Percentiles rank a stretch among this genome's conserved stretches.
phyloP scores from a whole-genome alignment of 2,797 vertebrate species.

The Hyperoplus lanceolatus region DNA sequence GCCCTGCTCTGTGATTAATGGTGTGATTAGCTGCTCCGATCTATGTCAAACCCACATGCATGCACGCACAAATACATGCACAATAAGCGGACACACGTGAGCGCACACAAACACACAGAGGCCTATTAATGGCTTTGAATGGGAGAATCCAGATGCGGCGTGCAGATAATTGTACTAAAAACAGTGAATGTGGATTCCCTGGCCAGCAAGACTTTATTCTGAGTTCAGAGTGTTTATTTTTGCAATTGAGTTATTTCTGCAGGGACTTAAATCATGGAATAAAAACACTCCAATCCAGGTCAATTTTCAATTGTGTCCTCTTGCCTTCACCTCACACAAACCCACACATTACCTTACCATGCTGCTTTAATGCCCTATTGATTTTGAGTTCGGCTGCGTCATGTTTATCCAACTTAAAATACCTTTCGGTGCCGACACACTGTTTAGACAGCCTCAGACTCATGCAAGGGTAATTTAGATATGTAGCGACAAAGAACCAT shows the following conservation, averaged over 20 bases:
- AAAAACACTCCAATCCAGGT: slow-evolving; percentile 75
- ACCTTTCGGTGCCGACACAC: slow-evolving; percentile 33
- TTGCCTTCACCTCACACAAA: slow-evolving; percentile 65
- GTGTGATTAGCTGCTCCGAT: slow-evolving; percentile 81
- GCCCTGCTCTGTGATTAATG: slow-evolving; percentile 83
- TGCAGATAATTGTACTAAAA: slow-evolving; percentile 85
- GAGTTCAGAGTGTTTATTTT: slow-evolving; percentile 80
- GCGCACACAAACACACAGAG: slow-evolving; percentile 63
- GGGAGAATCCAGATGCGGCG: slow-evolving; percentile 82
- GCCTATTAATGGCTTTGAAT: slow-evolving; percentile 84
- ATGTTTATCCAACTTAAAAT: slow-evolving; percentile 66
- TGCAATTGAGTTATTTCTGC: slow-evolving; percentile 79
- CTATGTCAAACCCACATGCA: slow-evolving; percentile 75
- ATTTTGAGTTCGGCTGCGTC: slow-evolving; percentile 44
- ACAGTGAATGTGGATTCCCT: slow-evolving; percentile 75
- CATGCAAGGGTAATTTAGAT: slow-evolving; percentile 9
- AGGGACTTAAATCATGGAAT: slow-evolving; percentile 81
- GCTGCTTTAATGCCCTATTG: slow-evolving; percentile 44
- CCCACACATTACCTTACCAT: slow-evolving; percentile 58
- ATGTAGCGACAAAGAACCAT: slow-evolving; percentile 17
- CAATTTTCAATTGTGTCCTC: slow-evolving; percentile 72
- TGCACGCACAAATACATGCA: slow-evolving; percentile 51
- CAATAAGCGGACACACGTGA: slow-evolving; percentile 42
- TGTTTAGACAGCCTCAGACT: slow-evolving; percentile 18
- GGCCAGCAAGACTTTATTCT: slow-evolving; percentile 73